These are phyloP conservation scores for Acheta domesticus DNA, from an alignment of 2,888 invertebrate genomes.

Conservation along the genomic window DNA sequence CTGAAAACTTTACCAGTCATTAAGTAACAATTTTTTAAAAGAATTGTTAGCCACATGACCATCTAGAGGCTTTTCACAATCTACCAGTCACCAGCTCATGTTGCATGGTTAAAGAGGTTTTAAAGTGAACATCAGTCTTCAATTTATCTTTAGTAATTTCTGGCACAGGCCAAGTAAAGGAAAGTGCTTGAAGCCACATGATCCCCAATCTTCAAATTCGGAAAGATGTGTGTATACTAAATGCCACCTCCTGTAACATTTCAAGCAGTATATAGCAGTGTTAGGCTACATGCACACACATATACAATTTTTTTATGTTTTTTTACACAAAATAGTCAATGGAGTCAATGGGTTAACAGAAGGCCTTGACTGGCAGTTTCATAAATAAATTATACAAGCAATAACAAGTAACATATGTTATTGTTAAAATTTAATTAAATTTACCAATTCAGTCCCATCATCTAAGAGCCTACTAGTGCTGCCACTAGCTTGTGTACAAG, in stretches of 20 bases:
- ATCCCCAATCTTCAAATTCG: not conserved
- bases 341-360: not conserved
- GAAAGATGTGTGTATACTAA: not conserved
- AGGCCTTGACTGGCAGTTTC: conserved; percentile 18
- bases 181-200: not conserved
- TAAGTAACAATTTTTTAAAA: not conserved
- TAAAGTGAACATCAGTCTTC: conserved; percentile 9
- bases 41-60: not conserved
- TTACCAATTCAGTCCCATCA: not conserved
- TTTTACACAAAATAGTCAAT: not conserved
- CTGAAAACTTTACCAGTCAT: not conserved
- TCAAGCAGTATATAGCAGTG: not conserved
- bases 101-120: not conserved
- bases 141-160: not conserved
- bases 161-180: not conserved
- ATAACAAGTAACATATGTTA: not conserved
- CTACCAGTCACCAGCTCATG: not conserved
- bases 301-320: not conserved
- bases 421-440: not conserved
- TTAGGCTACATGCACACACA: conserved; percentile 3
- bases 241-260: not conserved
- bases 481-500: not conserved
- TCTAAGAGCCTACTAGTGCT: not conserved
- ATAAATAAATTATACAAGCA: not conserved
- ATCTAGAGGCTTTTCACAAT: not conserved